These are phyloP conservation scores for Cyclargus thomasi DNA, from an alignment of 1,140 invertebrate species.

Conservation along the genomic window DNA sequence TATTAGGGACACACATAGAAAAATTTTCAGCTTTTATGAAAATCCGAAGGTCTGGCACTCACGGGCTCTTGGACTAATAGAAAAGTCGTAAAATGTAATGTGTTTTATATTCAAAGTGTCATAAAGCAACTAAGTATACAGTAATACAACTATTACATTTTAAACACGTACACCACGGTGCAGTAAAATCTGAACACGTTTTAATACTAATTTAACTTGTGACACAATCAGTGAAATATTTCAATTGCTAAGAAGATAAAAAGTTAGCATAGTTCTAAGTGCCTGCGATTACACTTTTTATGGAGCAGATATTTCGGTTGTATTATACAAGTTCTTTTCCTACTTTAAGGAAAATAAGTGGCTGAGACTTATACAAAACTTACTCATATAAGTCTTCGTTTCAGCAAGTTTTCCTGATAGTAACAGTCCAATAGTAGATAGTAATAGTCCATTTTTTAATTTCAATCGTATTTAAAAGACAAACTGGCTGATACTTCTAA, in stretches of 20 bases:
- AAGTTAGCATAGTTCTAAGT: constrained; percentile 16
- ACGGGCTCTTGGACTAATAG: too few species aligned
- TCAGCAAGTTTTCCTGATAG: too few species aligned
- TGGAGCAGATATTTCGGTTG: background rate
- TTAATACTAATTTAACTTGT: constrained; percentile 50
- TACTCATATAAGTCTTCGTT: too few species aligned
- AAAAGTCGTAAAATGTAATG: background rate
- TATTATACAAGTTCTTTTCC: background rate
- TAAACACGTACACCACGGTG: constrained; percentile 35
- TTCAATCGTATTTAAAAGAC: too few species aligned
- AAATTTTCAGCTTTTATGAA: too few species aligned
- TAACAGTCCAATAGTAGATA: too few species aligned
- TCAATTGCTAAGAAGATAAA: constrained; percentile 11
- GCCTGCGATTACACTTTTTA: background rate
- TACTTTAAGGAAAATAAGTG: too few species aligned
- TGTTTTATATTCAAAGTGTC: background rate
- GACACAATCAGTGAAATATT: constrained; percentile 17
- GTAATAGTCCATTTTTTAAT: too few species aligned
- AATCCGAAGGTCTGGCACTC: too few species aligned
- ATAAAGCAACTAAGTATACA: background rate
- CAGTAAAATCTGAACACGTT: constrained; percentile 50
- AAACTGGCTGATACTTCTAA: too few species aligned
- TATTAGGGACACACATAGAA: too few species aligned
- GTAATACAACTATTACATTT: constrained; percentile 13
- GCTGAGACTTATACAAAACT: too few species aligned